Evolutionary conservation across 2,888 invertebrate genomes (phyloP).

Genomic region (Idaea aversata): DNA sequence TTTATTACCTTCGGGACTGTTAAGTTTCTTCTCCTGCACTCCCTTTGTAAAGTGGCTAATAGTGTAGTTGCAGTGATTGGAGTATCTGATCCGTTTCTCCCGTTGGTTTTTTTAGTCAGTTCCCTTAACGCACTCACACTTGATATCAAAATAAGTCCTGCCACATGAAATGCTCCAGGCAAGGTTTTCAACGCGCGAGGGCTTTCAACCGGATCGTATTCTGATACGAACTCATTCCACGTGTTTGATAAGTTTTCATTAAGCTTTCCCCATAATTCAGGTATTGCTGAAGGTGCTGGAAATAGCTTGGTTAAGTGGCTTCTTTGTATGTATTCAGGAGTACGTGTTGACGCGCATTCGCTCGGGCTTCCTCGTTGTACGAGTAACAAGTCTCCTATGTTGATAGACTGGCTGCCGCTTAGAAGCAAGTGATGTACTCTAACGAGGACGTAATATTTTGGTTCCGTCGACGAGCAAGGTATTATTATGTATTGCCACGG

Average conservation of each 20-base stretch:
- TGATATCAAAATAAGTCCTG: slow-evolving; percentile 83
- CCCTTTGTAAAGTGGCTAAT: slow-evolving; percentile 60
- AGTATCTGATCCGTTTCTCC: slow-evolving; percentile 57
- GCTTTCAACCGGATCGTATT: slow-evolving; percentile 88
- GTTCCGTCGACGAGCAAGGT: slow-evolving; percentile 75
- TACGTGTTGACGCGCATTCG: slow-evolving; percentile 52
- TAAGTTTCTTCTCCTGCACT: slow-evolving; percentile 63
- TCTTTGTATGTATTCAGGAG: slow-evolving; percentile 44
- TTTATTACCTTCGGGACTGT: slow-evolving; percentile 60
- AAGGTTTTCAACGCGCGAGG: slow-evolving; percentile 82
- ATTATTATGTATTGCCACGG: slow-evolving; percentile 92
- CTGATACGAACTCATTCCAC: slow-evolving; percentile 90
- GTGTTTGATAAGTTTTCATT: slow-evolving; percentile 85
- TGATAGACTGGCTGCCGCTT: slow-evolving; percentile 84
- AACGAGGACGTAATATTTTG: slow-evolving; percentile 84
- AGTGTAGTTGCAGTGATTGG: slow-evolving; percentile 68
- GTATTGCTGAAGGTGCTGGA: slow-evolving; percentile 82
- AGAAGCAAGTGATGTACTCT: slow-evolving; percentile 88
- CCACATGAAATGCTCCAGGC: slow-evolving; percentile 81
- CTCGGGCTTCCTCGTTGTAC: slow-evolving; percentile 56
- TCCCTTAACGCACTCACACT: slow-evolving; percentile 83
- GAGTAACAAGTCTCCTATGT: slow-evolving; percentile 87
- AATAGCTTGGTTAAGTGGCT: slow-evolving; percentile 79
- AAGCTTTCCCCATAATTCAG: slow-evolving; percentile 83
- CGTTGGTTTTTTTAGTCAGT: slow-evolving; percentile 74